phyloP scores from a whole-genome alignment of 2,888 invertebrate species.

The Xylota sylvarum region DNA sequence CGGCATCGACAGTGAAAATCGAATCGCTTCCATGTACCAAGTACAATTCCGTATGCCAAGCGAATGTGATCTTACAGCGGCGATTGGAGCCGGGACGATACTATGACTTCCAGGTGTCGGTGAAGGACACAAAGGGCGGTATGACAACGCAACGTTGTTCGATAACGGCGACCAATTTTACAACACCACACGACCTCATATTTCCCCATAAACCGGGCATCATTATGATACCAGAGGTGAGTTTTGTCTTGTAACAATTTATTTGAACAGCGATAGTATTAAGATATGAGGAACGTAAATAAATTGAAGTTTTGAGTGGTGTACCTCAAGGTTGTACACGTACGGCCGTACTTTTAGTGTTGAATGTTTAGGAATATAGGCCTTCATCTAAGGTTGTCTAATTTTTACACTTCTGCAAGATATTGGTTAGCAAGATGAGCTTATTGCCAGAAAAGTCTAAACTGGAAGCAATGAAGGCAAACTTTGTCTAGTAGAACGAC shows the following conservation, averaged over 20 bases:
- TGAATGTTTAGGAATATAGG: not conserved
- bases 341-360: not conserved
- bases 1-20: slow-evolving; percentile 91
- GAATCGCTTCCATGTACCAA: slow-evolving; percentile 93
- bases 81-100: slow-evolving; percentile 92
- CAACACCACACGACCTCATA: slow-evolving; percentile 92
- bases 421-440: too few species aligned
- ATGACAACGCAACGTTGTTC: slow-evolving; percentile 91
- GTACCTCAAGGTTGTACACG: not conserved
- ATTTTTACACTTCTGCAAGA: too few species aligned
- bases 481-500: too few species aligned
- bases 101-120: slow-evolving; percentile 91
- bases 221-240: slow-evolving; percentile 91
- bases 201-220: slow-evolving; percentile 93
- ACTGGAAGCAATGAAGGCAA: too few species aligned
- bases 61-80: slow-evolving; percentile 92
- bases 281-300: too few species aligned
- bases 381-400: too few species aligned
- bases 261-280: not conserved
- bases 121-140: slow-evolving; percentile 91
- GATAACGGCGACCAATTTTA: slow-evolving; percentile 93
- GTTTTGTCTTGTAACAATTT: slow-evolving; percentile 41
- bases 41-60: slow-evolving; percentile 95
- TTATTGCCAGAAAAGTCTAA: too few species aligned
- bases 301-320: not conserved